Evolutionary conservation across 2,888 invertebrate genomes (phyloP), one percentile per base, ranked within the genome.

Genomic region (Willowsia nigromaculata): DNA sequence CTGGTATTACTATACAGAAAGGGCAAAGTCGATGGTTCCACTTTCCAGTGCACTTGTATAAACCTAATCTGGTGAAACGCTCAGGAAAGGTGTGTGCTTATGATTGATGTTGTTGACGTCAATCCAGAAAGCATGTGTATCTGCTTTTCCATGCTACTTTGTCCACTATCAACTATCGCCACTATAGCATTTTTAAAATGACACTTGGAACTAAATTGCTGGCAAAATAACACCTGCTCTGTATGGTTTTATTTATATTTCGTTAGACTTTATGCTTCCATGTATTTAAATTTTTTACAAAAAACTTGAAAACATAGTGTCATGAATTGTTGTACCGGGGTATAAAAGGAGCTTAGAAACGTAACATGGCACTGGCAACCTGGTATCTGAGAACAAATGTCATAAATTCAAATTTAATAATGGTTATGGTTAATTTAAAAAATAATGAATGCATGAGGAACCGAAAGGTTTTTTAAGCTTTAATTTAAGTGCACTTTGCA

Each of bases 21-120:
- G 2, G n/a, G 15, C 7, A 18, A 18, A 65, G n/a, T 65, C 1
- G 1, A 30, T 27, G 53, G 22, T 78, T 37, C 18, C n/a, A 50
- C 6, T 30, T 76, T 27, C 30, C 50, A 80, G 40, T 37, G 59
- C 80, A 59, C 22, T 25, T 56, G 80, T 53, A 56, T n/a, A n/a
- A n/a, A n/a, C n/a, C 53, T 53, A 43, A n/a, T 27, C n/a, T n/a
- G 25, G 15, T 30, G n/a, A 74, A 30, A 76, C 4, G 43, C n/a
- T 30, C 7, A 56, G 53, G 25, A 37, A 43, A 81, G 56, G 81
- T 81, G 59, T 76, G 76, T 59, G 30, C n/a, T 27, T 11, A 43
- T 62, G 65, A 82, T 82, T 82, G 65, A 65, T 65, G 43, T 30
- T 18, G 30, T 5, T 82, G 82, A 82, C 82, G 82, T 82, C 82